Evolutionary conservation across 2,888 invertebrate species (phyloP), one percentile per base, ranked within the genome.

Genomic region (Drosophila tripunctata): DNA sequence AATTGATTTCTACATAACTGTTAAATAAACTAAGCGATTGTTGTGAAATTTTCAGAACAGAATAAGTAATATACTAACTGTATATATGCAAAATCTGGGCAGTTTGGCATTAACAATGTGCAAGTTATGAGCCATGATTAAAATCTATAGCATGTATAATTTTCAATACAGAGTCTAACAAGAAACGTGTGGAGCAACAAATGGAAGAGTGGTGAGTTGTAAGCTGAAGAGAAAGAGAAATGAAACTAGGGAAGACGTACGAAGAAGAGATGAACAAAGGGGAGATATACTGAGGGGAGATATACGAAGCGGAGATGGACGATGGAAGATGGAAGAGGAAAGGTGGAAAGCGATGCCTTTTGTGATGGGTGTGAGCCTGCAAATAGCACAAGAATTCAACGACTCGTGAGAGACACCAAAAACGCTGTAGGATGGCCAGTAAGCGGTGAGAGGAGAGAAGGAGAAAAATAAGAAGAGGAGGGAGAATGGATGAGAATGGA

Each of bases 321-420:
- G 22, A 2, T 3, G 14, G 15, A n/a, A 38, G n/a, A 27, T 31
- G 52, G 43, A 0, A 8, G 30, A 3, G 12, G 8, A 12, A 43
- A 33, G 57, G 30, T 33, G 63, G 48, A 21, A 51, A 19, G 45
- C 36, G 41, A 31, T 38, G 30, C 51, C 19, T 51, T 51, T 54
- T 57, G 55, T 38, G 51, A 35, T 63, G 81, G 71, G 87, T 81
- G 80, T 78, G 81, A 84, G 81, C 40, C 70, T 50, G 84, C 81
- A 84, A 80, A 80, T 80, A 80, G 87, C 74, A 80, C 43, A 84
- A 65, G 64, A 75, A 82, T 69, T 75, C 87, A 78, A 85, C 78
- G 70, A 78, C 63, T 78, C 67, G 72, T 72, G 64, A 56, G 78
- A 69, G 58, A 67, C 48, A 73, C 65, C 71, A 69, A 69, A 50